Base-by-base conservation (phyloP, 2,888 invertebrate genomes). In the Drosophila anomalata region DNA sequence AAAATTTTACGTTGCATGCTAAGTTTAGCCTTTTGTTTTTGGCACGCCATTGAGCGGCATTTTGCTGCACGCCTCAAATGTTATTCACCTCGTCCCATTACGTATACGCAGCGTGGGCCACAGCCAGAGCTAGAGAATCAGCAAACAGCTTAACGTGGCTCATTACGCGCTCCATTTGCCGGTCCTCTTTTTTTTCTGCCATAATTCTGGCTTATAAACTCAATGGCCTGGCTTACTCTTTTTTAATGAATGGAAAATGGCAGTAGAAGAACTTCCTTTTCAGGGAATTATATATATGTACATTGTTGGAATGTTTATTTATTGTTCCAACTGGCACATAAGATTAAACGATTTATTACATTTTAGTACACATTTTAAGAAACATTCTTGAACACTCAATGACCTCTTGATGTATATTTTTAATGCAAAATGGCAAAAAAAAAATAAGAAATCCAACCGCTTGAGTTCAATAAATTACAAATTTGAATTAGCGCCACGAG, bases 21-120 rank as follows among this genome's bases (percentile, higher is more conserved):
- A 88, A 83, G 87, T 86, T 88, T 83, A 88, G 87, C 88, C 88
- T 87, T 88, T 83, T 83, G 80, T 83, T 87, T 84, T 88, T 88
- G 87, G 87, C 87, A 83, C 87, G 82, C 82, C 79, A 82, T 87
- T 82, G 88, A 82, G 88, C 76, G 75, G 88, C 75, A 81, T 87
- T 81, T 84, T 69, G 71, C 54, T 55, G 58, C 53, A 60, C 62
- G 29, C 62, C 29, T 29, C 51, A 87, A 82, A 77, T 86, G 82
- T 82, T 82, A 82, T 82, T 82, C 82, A 82, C 82, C 82, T 70
- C 86, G 71, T 44, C 57, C 29, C 59, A 76, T 85, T 78, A 85
- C 79, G 87, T 85, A 87, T 82, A 85, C 81, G 88, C 79, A 51
- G 55, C 67, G 58, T 62, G 51, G 48, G 39, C 58, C 72, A 76